Base-by-base conservation (phyloP, 2,888 invertebrate species). In the Cephus sareptanus region DNA sequence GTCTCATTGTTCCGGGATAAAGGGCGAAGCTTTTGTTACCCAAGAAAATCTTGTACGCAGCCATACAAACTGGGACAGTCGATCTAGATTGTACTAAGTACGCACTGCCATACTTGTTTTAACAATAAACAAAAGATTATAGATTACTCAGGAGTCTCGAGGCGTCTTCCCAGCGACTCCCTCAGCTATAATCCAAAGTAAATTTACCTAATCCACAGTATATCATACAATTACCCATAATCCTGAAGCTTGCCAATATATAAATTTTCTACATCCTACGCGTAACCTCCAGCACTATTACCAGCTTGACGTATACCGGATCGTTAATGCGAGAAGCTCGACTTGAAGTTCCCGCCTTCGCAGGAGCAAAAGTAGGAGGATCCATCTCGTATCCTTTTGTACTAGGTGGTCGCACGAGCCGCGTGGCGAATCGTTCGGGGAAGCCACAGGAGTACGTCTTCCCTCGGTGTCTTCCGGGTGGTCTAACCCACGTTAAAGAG, bases 291-390 rank as follows among this genome's bases (percentile, higher is more conserved):
- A 15, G 56, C 56, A 23, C 56, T 23, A 1, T 56, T 56, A 23
- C 9, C 23, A 56, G 1, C 56, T 56, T 56, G 23, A 56, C 56
- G 23, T 9, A 9, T 2, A 23, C 23, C 0, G 23, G 23, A 23
- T 56, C 56, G 56, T 56, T 56, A 56, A 56, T 56, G 56, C 23
- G 56, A 56, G 23, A 56, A 56, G 23, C 56, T 56, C 9, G 56
- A 70, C 70, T 87, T 85, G 78, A 84, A 84, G 81, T n/a, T 70
- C 34, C 34, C 30, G 71, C 34, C 35, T 71, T 31, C 40, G 34
- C 73, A 76, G 73, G 34, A 56, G 56, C 56, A 56, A 56, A 56
- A 56, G 56, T 23, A 56, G 56, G 56, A 56, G 56, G 56, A 56
- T 56, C 56, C 56, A 56, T 23, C 56, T 23, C 23, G 23, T 56